These are phyloP conservation scores for Phalloptychus januarius DNA, from an alignment of 2,797 vertebrate genomes.

Conservation along the genomic window DNA sequence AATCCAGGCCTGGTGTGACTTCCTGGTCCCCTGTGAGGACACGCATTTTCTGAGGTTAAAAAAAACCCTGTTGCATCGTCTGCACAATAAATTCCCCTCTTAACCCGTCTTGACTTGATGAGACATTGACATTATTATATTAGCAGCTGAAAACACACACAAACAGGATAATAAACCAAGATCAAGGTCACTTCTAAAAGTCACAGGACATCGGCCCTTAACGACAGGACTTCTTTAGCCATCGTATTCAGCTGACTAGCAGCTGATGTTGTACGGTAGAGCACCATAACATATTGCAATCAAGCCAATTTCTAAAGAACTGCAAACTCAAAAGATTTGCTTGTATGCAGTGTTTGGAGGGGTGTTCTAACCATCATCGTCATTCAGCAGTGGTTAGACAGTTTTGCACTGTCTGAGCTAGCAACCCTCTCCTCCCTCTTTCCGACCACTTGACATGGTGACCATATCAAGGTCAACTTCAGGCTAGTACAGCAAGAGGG, in stretches of 20 bases:
- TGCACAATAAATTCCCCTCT: slow-evolving; percentile 4
- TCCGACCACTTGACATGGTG: slow-evolving; percentile 32
- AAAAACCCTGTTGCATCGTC: background rate
- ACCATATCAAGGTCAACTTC: slow-evolving; percentile 61
- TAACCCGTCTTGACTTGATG: background rate
- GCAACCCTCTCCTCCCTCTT: slow-evolving; percentile 22
- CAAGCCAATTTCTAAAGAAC: background rate
- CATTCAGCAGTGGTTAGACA: background rate
- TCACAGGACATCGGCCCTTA: background rate
- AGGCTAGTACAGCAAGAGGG: slow-evolving; percentile 39
- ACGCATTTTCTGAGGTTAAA: slow-evolving; percentile 5
- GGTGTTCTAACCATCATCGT: background rate
- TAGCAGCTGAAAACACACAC: background rate
- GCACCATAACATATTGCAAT: background rate
- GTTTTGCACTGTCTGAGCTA: background rate
- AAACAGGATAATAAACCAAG: background rate
- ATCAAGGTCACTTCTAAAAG: background rate
- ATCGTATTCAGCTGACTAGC: background rate
- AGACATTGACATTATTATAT: background rate
- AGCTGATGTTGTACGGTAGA: background rate
- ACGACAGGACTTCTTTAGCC: background rate
- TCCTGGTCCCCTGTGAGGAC: slow-evolving; percentile 31
- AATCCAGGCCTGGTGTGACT: slow-evolving; percentile 40
- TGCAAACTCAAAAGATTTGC: background rate
- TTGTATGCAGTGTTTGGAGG: background rate